A percentile compares a stretch with the other conserved stretches of the same genome.
phyloP scores from a whole-genome alignment of 2,888 invertebrate genomes.

The Petrophora chlorosata region DNA sequence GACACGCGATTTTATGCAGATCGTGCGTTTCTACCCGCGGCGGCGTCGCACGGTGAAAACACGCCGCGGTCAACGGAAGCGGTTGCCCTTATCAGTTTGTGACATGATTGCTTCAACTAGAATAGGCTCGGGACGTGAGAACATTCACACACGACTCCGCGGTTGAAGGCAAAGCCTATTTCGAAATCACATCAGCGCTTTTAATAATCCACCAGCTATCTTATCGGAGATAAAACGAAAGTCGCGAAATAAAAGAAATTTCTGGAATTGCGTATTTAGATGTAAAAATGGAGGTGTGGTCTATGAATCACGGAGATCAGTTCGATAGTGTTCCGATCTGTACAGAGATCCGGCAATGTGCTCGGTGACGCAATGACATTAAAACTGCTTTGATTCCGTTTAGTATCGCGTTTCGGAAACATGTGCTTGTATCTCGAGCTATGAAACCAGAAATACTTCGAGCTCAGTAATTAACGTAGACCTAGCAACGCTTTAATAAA shows the following conservation, averaged over 20 bases:
- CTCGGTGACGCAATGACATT: conserved; percentile 43
- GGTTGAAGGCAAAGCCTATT: conserved; percentile 28
- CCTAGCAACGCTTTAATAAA: conserved; percentile 19
- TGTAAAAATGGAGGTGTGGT: neutral
- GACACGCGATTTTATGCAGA: conserved; percentile 40
- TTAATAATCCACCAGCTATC: conserved; percentile 16
- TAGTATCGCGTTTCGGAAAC: conserved; percentile 20
- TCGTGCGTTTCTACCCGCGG: conserved; percentile 26
- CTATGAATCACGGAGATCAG: conserved; percentile 7
- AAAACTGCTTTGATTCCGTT: conserved; percentile 35
- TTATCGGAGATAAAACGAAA: conserved; percentile 28
- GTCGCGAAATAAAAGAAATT: conserved; percentile 19
- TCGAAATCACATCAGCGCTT: conserved; percentile 18
- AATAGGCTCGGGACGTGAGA: conserved; percentile 59
- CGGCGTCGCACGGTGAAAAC: conserved; percentile 57
- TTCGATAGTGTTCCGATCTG: conserved; percentile 1
- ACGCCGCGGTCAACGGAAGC: conserved; percentile 62
- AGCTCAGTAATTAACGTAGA: neutral
- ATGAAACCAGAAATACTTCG: neutral
- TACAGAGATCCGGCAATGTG: neutral
- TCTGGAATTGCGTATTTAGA: conserved; percentile 21
- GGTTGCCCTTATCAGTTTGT: conserved; percentile 72
- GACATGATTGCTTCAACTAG: conserved; percentile 59
- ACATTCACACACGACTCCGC: conserved; percentile 45
- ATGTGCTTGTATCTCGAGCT: conserved; percentile 32